These are phyloP conservation scores for Hirtodrosophila confusa DNA, from an alignment of 2,888 invertebrate species.

Conservation along the genomic window DNA sequence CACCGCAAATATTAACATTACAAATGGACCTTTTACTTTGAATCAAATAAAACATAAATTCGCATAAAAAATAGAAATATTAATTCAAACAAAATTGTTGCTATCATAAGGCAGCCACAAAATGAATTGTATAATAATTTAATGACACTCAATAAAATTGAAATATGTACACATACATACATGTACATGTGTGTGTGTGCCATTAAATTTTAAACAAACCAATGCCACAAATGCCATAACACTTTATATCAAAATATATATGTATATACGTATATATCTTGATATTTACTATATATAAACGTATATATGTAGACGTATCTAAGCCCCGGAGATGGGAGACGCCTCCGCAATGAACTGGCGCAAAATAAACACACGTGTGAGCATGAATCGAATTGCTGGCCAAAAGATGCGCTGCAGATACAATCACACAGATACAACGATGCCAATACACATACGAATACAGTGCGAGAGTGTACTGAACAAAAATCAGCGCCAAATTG, in stretches of 20 bases:
- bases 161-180: slow-evolving; percentile 17
- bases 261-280: slow-evolving; percentile 4
- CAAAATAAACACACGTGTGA: slow-evolving; percentile 77
- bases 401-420: slow-evolving; percentile 68
- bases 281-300: slow-evolving; percentile 18
- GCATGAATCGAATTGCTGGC: slow-evolving; percentile 61
- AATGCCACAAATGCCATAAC: slow-evolving; percentile 77
- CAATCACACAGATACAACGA: slow-evolving; percentile 25
- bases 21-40: background rate
- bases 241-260: slow-evolving; percentile 44
- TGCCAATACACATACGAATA: slow-evolving; percentile 6
- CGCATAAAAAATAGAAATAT: slow-evolving; percentile 13
- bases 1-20: too few relatives aligned
- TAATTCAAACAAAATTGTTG: slow-evolving; percentile 9
- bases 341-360: slow-evolving; percentile 54
- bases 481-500: slow-evolving; percentile 74
- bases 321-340: slow-evolving; percentile 35
- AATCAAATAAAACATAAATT: slow-evolving; percentile 6
- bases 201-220: slow-evolving; percentile 55
- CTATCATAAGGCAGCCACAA: slow-evolving; percentile 35
- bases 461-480: slow-evolving; percentile 26
- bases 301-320: slow-evolving; percentile 8
- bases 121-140: slow-evolving; percentile 61
- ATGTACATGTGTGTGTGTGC: slow-evolving; percentile 18
- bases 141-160: slow-evolving; percentile 61